Base-by-base conservation (phyloP, 2,113 vertebrate genomes). In the Eclectus roratus region DNA sequence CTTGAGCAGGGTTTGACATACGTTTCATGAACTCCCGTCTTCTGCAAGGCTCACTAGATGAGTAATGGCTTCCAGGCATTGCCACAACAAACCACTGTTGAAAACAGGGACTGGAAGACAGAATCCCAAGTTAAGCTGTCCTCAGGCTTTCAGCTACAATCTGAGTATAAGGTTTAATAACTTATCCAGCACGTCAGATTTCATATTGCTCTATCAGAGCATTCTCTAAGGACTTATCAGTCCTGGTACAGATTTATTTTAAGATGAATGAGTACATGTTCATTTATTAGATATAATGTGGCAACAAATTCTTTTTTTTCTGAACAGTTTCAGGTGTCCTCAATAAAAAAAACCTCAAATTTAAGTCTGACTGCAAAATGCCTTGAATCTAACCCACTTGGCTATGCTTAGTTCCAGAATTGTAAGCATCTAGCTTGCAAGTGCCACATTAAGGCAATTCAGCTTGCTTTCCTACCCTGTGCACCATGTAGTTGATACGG, bases 401-500 rank as follows among this genome's bases (percentile, higher is more conserved):
- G 7, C 14, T 12, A 2, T 4, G 11, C 21, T 29, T 41, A 47
- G 35, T 18, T 77, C 58, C 44, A 18, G 17, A 15, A 37, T 13
- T 19, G 5, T 24, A 19, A 71, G 44, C 28, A 53, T 14, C n/a
- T 13, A 23, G 31, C 43, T n/a, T 13, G 17, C 24, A 58, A 44
- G 68, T 7, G 39, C 60, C 46, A 21, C 28, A 28, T n/a, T 12
- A 27, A 65, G n/a, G n/a, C 27, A 43, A 23, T 14, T 17, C 63
- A 65, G 19, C 44, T 55, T 55, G 37, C 37, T 46, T 44, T 9
- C 27, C 29, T 1, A 13, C 24, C 11, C 65, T 6, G 8, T 3
- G 43, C 14, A n/a, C 37, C 16, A 6, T 1, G 8, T 5, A 25
- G 13, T 2, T 12, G 2, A 19, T 49, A n/a, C n/a, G n/a, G n/a